phyloP scores from a whole-genome alignment of 2,888 invertebrate genomes.

The Taenaris catops region DNA sequence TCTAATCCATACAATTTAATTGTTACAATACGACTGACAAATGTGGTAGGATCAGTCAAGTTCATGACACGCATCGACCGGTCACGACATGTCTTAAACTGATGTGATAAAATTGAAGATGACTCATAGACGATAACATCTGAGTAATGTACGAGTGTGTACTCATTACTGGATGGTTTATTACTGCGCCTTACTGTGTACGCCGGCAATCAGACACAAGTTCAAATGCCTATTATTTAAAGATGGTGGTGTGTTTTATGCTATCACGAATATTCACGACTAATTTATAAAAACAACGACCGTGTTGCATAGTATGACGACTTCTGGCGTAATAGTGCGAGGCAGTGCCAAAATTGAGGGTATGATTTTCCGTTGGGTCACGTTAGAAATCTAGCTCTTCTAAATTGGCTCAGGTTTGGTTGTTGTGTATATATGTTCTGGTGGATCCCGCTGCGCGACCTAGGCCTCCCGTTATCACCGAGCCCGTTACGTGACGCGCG shows the following conservation, averaged over 20 bases:
- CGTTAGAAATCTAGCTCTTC: too few species aligned
- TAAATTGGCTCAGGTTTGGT: too few species aligned
- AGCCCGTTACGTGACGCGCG: slow-evolving; percentile 72
- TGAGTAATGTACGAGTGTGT: slow-evolving; percentile 33
- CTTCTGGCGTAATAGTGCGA: too few species aligned
- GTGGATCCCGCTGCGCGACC: slow-evolving; percentile 77
- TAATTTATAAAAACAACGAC: too few species aligned
- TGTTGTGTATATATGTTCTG: too few species aligned
- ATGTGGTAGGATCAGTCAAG: slow-evolving; percentile 59
- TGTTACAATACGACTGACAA: slow-evolving; percentile 49
- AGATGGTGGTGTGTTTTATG: too few species aligned
- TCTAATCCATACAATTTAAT: slow-evolving; percentile 46
- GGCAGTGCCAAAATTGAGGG: too few species aligned
- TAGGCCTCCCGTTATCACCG: slow-evolving; percentile 66
- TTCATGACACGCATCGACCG: slow-evolving; percentile 61
- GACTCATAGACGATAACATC: slow-evolving; percentile 47
- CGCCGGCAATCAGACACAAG: too few species aligned
- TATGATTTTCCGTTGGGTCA: too few species aligned
- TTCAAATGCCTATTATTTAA: too few species aligned
- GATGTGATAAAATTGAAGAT: slow-evolving; percentile 56
- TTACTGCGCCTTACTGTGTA: slow-evolving; percentile 32
- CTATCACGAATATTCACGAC: too few species aligned
- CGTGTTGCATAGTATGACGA: too few species aligned
- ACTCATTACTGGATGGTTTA: slow-evolving; percentile 53
- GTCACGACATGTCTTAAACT: slow-evolving; percentile 42